phyloP scores from a whole-genome alignment of 1,140 invertebrate species.

The Berghia stephanieae region DNA sequence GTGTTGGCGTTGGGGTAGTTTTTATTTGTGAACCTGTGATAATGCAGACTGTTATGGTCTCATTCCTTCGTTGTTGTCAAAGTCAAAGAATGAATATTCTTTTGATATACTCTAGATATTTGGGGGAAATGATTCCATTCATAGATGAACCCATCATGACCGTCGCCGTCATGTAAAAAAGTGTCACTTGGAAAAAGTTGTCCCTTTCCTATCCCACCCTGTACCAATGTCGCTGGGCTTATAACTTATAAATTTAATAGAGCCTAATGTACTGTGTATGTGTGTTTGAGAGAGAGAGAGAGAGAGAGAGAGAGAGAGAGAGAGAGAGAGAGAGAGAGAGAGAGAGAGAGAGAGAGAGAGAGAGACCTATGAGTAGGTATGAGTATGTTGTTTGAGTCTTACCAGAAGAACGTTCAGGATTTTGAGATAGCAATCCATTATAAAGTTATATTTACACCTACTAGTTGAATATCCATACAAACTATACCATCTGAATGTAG shows the following conservation, averaged over 20 bases:
- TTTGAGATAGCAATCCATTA: neutral
- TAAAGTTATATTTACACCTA: neutral
- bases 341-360: slow-evolving; percentile 8
- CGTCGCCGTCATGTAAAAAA: slow-evolving; percentile 1
- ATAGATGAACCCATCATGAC: neutral
- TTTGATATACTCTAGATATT: no score
- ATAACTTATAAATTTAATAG: no score
- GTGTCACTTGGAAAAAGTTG: neutral
- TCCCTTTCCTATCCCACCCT: no score
- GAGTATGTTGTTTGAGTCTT: neutral
- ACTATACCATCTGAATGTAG: no score
- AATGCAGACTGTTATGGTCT: no score
- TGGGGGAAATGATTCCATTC: neutral
- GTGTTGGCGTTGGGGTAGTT: no score
- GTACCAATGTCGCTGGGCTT: no score
- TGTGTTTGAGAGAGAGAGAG: neutral
- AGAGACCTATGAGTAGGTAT: neutral
- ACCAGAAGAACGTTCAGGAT: neutral
- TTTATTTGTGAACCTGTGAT: no score
- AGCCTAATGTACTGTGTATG: no score
- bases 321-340: neutral
- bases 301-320: neutral
- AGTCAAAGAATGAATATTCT: no score
- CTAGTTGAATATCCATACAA: no score
- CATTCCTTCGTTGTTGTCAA: no score